phyloP scores from a whole-genome alignment of 2,797 vertebrate species.

The Hyperoplus lanceolatus region DNA sequence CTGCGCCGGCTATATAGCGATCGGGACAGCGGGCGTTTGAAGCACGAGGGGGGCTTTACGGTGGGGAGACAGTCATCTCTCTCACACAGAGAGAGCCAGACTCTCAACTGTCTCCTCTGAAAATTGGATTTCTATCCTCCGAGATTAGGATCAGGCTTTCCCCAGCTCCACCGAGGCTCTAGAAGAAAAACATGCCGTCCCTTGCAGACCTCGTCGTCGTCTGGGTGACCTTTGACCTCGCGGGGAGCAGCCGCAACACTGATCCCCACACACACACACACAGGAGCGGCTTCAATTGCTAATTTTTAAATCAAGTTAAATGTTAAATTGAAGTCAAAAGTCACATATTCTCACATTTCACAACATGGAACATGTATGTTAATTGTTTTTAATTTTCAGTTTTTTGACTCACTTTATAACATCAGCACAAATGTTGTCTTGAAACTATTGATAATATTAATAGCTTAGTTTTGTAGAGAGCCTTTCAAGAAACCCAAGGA shows the following conservation, averaged over 20 bases:
- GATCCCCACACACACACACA: slow-evolving; percentile 57
- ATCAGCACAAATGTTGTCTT: too few species aligned
- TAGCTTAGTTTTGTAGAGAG: too few species aligned
- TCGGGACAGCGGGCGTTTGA: slow-evolving; percentile 64
- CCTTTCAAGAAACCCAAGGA: too few species aligned
- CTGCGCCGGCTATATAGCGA: slow-evolving; percentile 44
- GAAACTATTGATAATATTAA: too few species aligned
- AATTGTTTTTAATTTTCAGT: too few species aligned
- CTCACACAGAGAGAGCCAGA: slow-evolving; percentile 75
- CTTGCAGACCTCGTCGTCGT: slow-evolving; percentile 61
- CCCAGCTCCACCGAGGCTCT: slow-evolving; percentile 72
- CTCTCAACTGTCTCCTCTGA: slow-evolving; percentile 84
- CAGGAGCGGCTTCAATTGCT: too few species aligned
- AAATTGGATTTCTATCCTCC: slow-evolving; percentile 89
- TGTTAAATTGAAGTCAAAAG: too few species aligned
- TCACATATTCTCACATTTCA: too few species aligned
- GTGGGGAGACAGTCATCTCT: slow-evolving; percentile 82
- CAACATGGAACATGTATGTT: too few species aligned
- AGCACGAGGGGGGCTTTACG: slow-evolving; percentile 70
- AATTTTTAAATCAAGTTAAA: too few species aligned
- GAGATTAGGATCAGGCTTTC: slow-evolving; percentile 86
- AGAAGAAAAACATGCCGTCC: slow-evolving; percentile 83
- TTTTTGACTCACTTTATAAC: too few species aligned
- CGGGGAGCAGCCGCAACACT: slow-evolving; percentile 54
- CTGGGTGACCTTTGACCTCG: slow-evolving; percentile 78